A percentile compares a stretch with the other conserved stretches of the same genome.
These are phyloP conservation scores for Monopis laevigella DNA, from an alignment of 2,888 invertebrate genomes.

Conservation along the genomic window DNA sequence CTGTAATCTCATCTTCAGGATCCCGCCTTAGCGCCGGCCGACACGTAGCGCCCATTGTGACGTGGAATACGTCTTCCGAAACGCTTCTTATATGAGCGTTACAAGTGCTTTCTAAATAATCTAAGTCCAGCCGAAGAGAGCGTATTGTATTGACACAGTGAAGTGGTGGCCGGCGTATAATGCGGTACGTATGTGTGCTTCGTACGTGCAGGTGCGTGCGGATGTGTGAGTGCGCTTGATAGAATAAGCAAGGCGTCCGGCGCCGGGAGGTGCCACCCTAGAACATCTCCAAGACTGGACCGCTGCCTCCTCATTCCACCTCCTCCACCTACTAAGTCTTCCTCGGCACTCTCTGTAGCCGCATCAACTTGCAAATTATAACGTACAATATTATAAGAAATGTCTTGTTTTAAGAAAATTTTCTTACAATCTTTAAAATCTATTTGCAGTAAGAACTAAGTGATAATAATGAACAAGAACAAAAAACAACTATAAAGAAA, in stretches of 20 bases:
- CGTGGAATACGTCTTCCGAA: conserved; percentile 60
- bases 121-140: conserved; percentile 68
- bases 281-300: conserved; percentile 62
- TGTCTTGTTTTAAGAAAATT: too few relatives aligned
- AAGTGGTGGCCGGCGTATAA: conserved; percentile 68
- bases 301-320: conserved; percentile 35
- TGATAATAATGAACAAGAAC: too few relatives aligned
- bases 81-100: conserved; percentile 68
- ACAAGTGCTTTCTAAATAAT: conserved; percentile 71
- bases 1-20: conserved; percentile 57
- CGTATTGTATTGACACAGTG: conserved; percentile 69
- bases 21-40: conserved; percentile 52
- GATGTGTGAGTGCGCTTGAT: conserved; percentile 59
- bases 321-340: conserved; percentile 61
- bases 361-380: conserved; percentile 26
- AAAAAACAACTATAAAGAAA: too few relatives aligned
- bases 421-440: too few relatives aligned
- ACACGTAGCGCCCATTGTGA: conserved; percentile 66
- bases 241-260: conserved; percentile 67
- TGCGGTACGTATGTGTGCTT: conserved; percentile 27
- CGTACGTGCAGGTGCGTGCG: conserved; percentile 35
- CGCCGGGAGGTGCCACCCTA: conserved; percentile 44
- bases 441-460: too few relatives aligned
- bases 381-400: conserved; percentile 9
- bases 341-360: conserved; percentile 59